Evolutionary conservation across 2,797 vertebrate species (phyloP), one percentile per base, ranked within the genome.

Genomic region (Malurus leucopterus): DNA sequence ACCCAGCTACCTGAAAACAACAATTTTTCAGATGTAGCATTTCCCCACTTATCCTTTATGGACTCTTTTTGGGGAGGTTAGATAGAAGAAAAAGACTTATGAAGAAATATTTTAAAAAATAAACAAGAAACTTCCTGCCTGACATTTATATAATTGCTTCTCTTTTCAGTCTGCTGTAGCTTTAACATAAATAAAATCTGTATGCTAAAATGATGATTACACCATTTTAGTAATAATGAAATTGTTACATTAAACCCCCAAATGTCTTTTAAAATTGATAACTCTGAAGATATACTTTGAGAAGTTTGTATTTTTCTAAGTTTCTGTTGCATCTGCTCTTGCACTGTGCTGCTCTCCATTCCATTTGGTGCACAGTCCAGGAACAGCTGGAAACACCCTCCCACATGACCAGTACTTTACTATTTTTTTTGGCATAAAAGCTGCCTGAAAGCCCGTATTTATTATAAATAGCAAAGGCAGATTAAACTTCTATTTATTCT

Each of bases 401-500:
- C 50, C 29, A 11, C 15, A 23, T 40, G 49, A 90, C 55, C 14
- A 73, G 24, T 5, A 40, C 21, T 81, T 88, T 19, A 21, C 47
- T 64, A 7, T 38, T 41, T 77, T 88, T 88, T 85, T 69, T 71
- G 9, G 24, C 19, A 75, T 22, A 81, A 76, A 73, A 84, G 32
- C 69, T 57, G 12, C 63, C 70, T 11, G 2, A 84, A 88, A 88
- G 27, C 29, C n/a, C 2, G 1, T 68, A 29, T 23, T 77, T 72
- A 68, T 50, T 82, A 73, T 51, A 76, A 78, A 83, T 55, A 91
- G 40, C 16, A 79, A 71, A 58, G 50, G 29, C n/a, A 57, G 64
- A 84, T 86, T 73, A 89, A 82, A 70, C 15, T 44, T 89, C 80
- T 88, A 15, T 91, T 88, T 90, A 63, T 78, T 79, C 57, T 54